Evolutionary conservation across 1,140 invertebrate species (phyloP).

Genomic region (Aleiodes sp.): DNA sequence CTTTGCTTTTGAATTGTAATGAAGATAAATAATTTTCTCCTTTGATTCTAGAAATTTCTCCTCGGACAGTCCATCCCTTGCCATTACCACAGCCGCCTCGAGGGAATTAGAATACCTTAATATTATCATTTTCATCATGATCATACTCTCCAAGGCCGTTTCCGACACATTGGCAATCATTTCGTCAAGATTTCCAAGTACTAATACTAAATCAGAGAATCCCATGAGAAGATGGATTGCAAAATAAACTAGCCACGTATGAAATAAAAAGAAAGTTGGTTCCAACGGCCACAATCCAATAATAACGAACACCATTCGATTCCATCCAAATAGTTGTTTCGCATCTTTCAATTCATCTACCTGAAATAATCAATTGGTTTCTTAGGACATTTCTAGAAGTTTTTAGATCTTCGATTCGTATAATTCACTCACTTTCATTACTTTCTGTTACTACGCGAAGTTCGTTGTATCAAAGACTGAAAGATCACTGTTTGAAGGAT

Average conservation of each 20-base stretch:
- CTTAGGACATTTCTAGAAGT: no score
- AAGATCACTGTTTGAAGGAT: not conserved
- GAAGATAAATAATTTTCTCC: slow-evolving; percentile 29
- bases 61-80: not conserved
- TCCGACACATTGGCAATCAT: slow-evolving; percentile 28
- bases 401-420: no score
- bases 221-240: slow-evolving; percentile 9
- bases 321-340: slow-evolving; percentile 20
- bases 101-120: slow-evolving; percentile 16
- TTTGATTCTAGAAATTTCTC: not conserved
- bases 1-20: slow-evolving; percentile 29
- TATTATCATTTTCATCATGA: slow-evolving; percentile 30
- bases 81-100: not conserved
- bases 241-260: slow-evolving; percentile 13
- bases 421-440: not conserved
- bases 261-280: slow-evolving; percentile 17
- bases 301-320: slow-evolving; percentile 11
- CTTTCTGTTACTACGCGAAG: not conserved
- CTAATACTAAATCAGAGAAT: slow-evolving; percentile 17
- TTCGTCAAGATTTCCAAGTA: slow-evolving; percentile 22
- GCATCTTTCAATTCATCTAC: slow-evolving; percentile 17
- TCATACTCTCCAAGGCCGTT: slow-evolving; percentile 21
- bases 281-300: slow-evolving; percentile 28
- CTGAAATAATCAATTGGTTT: not conserved
- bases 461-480: not conserved